These are phyloP conservation scores for Aphodius sticticus DNA, from an alignment of 2,888 invertebrate genomes.

Conservation along the genomic window DNA sequence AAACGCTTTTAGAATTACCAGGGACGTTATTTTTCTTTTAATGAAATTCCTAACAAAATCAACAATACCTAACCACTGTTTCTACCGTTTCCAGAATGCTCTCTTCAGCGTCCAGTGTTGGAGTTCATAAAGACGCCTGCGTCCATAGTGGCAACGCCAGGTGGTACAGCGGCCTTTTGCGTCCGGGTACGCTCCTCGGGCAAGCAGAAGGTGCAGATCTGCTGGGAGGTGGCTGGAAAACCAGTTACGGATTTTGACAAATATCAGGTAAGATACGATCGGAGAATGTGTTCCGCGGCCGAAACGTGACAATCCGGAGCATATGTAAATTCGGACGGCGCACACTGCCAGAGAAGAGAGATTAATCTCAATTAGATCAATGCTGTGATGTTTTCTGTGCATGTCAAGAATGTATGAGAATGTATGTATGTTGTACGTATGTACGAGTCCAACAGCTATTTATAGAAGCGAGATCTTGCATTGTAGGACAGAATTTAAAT, in stretches of 20 bases:
- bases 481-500: neutral
- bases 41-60: too few relatives aligned
- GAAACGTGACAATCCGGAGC: slow-evolving; percentile 4
- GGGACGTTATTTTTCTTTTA: too few relatives aligned
- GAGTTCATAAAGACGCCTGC: slow-evolving; percentile 65
- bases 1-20: too few relatives aligned
- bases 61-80: neutral
- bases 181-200: slow-evolving; percentile 62
- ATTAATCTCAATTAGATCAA: slow-evolving; percentile 4
- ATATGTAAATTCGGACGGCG: neutral
- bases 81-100: slow-evolving; percentile 29
- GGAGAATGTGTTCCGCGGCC: neutral
- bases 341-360: neutral
- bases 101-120: slow-evolving; percentile 44
- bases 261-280: slow-evolving; percentile 48
- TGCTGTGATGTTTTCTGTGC: neutral
- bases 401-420: neutral
- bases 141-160: slow-evolving; percentile 62
- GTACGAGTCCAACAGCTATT: neutral
- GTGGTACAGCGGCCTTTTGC: slow-evolving; percentile 65
- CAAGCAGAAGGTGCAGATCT: slow-evolving; percentile 56
- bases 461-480: neutral
- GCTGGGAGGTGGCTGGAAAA: slow-evolving; percentile 66
- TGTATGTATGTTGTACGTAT: neutral
- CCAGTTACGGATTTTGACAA: slow-evolving; percentile 45